Evolutionary conservation across 2,888 invertebrate species (phyloP).

Genomic region (Euzetes globulus): DNA sequence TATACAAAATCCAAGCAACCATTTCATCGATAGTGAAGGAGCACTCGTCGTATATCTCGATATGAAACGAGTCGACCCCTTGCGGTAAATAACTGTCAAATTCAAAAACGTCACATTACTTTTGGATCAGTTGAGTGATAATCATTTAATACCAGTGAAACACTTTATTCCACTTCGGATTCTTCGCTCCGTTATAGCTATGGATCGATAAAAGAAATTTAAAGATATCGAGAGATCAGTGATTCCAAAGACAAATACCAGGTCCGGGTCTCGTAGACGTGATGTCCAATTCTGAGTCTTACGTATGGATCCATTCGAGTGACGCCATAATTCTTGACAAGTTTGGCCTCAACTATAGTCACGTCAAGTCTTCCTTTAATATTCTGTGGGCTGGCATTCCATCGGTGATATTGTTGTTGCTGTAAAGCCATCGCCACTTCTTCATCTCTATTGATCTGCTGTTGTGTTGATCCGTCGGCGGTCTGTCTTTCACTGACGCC

Average conservation of each 20-base stretch:
- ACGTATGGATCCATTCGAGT: constrained; percentile 95
- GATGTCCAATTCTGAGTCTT: constrained; percentile 81
- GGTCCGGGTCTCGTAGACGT: constrained; percentile 69
- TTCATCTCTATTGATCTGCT: constrained; percentile 67
- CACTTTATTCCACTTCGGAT: constrained; percentile 91
- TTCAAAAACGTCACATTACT: neutral
- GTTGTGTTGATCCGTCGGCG: constrained; percentile 46
- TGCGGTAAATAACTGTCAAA: constrained; percentile 67
- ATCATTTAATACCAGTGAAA: constrained; percentile 66
- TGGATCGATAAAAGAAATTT: constrained; percentile 45
- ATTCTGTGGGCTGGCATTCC: constrained; percentile 17
- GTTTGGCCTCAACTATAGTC: constrained; percentile 59
- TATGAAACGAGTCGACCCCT: constrained; percentile 75
- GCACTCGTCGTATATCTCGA: constrained; percentile 95
- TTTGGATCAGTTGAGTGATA: neutral
- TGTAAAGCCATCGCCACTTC: constrained; percentile 56
- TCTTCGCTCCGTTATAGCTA: constrained; percentile 82
- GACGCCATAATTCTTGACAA: constrained; percentile 88
- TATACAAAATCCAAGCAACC: constrained; percentile 86
- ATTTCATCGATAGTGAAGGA: constrained; percentile 93
- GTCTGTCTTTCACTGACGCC: neutral
- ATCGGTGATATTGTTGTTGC: constrained; percentile 44
- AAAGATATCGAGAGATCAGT: neutral
- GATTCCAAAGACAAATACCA: constrained; percentile 4
- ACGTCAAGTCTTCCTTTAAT: constrained; percentile 34